Base-by-base conservation (phyloP, 2,888 invertebrate genomes). In the Cremastobaeus sp. region DNA sequence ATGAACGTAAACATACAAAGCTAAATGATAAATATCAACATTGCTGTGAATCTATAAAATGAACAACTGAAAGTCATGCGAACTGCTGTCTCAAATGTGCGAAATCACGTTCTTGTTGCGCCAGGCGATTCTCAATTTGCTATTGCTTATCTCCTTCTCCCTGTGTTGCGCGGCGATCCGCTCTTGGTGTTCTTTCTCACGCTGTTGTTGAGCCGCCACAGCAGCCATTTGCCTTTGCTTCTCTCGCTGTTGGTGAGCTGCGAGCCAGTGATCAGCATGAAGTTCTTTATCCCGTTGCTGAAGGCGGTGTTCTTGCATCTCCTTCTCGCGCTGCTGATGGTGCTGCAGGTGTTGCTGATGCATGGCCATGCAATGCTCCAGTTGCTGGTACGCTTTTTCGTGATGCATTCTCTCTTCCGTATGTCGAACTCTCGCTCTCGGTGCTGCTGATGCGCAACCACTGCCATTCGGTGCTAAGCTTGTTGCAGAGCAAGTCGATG, bases 51-150 rank as follows among this genome's bases (percentile, higher is more conserved):
- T n/a, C n/a, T n/a, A n/a, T n/a, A n/a, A n/a, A n/a, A n/a, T n/a
- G n/a, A n/a, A n/a, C n/a, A n/a, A n/a, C n/a, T n/a, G n/a, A n/a
- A n/a, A n/a, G n/a, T n/a, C n/a, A n/a, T n/a, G n/a, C n/a, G n/a
- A n/a, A n/a, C 48, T 87, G 85, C 68, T 87, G 86, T 20, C 85
- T 86, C 14, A 88, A 88, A 34, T 88, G 88, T 5, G 87, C 86
- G 20, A 84, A 81, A 21, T 88, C 84, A 1, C 83, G 81, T 17
- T 81, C 89, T 76, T 89, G 85, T 37, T 81, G 82, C 20, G 84
- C 81, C 20, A 85, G 86, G 18, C 83, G 79, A 57, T 83, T 83
- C 39, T 85, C 85, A 12, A 80, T 82, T 52, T 78, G 82, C 50
- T 84, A 82, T 25, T 83, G 83, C 30, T 86, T 84, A 87, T 83